phyloP scores from a whole-genome alignment of 35 echinoderm and acorn worm genomes.

The Lytechinus variegatus region DNA sequence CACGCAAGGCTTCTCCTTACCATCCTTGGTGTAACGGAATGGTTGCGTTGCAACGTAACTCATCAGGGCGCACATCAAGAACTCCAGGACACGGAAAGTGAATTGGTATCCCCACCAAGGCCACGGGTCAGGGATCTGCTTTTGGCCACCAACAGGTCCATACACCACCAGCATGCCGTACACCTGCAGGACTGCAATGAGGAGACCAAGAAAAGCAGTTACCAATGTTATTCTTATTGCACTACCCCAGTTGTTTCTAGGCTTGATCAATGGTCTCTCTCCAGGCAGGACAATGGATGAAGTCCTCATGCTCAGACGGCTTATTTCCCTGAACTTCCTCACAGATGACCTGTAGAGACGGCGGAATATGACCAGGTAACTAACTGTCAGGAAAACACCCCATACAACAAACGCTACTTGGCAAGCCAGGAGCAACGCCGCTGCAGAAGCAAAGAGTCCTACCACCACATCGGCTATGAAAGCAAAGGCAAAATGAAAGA shows the following conservation, averaged over 20 bases:
- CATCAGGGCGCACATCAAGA: slow-evolving; percentile 94
- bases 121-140: slow-evolving; percentile 82
- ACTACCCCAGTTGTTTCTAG: slow-evolving; percentile 82
- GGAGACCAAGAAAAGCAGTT: slow-evolving; percentile 74
- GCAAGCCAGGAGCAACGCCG: slow-evolving; percentile 73
- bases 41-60: slow-evolving; percentile 98
- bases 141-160: slow-evolving; percentile 68
- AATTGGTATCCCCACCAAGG: slow-evolving; percentile 95
- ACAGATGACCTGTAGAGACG: slow-evolving; percentile 77
- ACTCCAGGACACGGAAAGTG: slow-evolving; percentile 77
- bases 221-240: slow-evolving; percentile 86
- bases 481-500: slow-evolving; percentile 81
- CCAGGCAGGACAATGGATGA: slow-evolving; percentile 36
- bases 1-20: slow-evolving; percentile 62
- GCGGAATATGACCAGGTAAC: slow-evolving; percentile 87
- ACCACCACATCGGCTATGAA: slow-evolving; percentile 77
- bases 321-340: slow-evolving; percentile 71
- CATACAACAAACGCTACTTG: slow-evolving; percentile 88
- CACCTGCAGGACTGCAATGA: slow-evolving; percentile 74
- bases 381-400: slow-evolving; percentile 80
- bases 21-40: slow-evolving; percentile 82
- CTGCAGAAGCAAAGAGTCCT: slow-evolving; percentile 60
- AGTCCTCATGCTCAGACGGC: slow-evolving; percentile 74
- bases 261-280: slow-evolving; percentile 36
- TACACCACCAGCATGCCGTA: slow-evolving; percentile 93